Percentiles rank a stretch among this genome's conserved stretches.
phyloP scores from a whole-genome alignment of 2,113 vertebrate genomes.

The Oenanthe oenanthe region DNA sequence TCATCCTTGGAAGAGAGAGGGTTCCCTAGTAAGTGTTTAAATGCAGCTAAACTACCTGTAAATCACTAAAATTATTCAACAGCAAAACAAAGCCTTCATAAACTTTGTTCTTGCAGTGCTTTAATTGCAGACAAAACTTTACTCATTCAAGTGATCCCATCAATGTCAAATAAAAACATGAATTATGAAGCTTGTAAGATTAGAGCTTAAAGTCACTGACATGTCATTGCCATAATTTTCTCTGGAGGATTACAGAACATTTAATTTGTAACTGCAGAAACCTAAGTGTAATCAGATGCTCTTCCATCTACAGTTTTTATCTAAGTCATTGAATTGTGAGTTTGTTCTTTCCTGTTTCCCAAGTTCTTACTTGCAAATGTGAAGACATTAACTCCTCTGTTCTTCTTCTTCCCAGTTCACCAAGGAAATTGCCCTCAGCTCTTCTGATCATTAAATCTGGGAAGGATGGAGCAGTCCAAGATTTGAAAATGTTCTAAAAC shows the following conservation, averaged over 20 bases:
- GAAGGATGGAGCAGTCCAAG: neutral
- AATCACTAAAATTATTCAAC: neutral
- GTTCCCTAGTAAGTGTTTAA: neutral
- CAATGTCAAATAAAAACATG: neutral
- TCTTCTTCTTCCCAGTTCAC: neutral
- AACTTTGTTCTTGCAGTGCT: neutral
- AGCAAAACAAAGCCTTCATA: neutral
- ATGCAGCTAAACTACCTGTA: neutral
- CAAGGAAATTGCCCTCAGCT: neutral
- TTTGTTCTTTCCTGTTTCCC: neutral
- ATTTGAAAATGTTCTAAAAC: neutral
- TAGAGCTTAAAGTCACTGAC: neutral
- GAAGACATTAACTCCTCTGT: neutral
- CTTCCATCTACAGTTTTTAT: neutral
- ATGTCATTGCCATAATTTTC: neutral
- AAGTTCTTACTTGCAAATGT: neutral
- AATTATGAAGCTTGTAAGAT: neutral
- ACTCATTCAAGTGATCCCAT: neutral
- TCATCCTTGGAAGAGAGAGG: neutral
- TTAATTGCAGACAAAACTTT: neutral
- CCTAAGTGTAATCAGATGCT: neutral
- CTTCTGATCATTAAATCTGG: neutral
- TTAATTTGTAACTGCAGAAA: neutral
- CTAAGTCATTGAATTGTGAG: neutral
- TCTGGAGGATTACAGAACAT: neutral